Evolutionary conservation across 2,797 vertebrate genomes (phyloP).

Genomic region (Micromesistius poutassou): DNA sequence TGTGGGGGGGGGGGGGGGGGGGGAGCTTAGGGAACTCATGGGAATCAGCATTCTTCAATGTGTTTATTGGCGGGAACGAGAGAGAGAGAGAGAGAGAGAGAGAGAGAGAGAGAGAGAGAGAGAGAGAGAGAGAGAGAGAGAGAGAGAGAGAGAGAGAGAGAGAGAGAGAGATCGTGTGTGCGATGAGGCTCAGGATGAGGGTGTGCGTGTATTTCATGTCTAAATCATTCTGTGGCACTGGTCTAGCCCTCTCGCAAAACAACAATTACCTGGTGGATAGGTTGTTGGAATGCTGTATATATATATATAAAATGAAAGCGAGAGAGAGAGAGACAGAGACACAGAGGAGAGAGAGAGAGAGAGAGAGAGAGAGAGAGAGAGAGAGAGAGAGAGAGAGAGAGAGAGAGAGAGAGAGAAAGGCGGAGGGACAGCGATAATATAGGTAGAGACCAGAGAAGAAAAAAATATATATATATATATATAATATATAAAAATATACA

Average conservation of each 20-base stretch:
- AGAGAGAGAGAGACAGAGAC: background rate
- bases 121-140: constrained; percentile 4
- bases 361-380: background rate
- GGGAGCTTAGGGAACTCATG: background rate
- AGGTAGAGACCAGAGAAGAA: background rate
- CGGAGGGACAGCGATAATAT: background rate
- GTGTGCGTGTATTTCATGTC: background rate
- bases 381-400: background rate
- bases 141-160: constrained; percentile 9
- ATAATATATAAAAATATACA: too few relatives aligned
- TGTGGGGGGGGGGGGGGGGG: background rate
- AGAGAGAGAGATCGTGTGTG: background rate
- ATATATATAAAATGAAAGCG: background rate
- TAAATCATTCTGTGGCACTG: background rate
- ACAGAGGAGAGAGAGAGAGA: background rate
- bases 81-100: background rate
- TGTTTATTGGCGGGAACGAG: background rate
- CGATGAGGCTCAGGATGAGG: background rate
- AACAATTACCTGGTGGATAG: background rate
- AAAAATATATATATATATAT: too few relatives aligned
- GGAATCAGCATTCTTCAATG: constrained; percentile 16
- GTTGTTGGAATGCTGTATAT: background rate
- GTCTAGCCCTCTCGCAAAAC: background rate
- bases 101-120: background rate
- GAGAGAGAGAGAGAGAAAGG: background rate